Conservation (phyloP, 1,140 invertebrate species). For the Lithobius niger region DNA sequence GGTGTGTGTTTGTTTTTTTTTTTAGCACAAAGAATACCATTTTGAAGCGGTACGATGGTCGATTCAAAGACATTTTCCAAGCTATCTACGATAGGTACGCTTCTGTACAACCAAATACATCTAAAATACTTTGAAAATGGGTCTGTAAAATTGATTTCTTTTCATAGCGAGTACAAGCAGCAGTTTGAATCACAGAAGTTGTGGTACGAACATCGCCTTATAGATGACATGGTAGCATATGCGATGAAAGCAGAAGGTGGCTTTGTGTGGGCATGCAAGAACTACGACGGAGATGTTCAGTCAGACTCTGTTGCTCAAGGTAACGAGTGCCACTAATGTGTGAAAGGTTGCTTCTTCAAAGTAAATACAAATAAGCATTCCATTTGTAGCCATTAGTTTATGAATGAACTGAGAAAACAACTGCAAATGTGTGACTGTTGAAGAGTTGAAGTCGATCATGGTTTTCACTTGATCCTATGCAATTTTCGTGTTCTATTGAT, state of each 20-base stretch:
- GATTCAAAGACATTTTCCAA: conserved; percentile 99
- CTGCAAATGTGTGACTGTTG: too few species aligned
- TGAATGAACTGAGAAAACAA: too few species aligned
- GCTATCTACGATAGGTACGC: conserved; percentile 75
- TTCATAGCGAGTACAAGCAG: conserved; percentile 58
- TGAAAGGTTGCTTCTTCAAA: too few species aligned
- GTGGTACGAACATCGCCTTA: conserved; percentile 95
- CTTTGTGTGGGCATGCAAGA: conserved; percentile 98
- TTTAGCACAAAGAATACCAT: conserved; percentile 99
- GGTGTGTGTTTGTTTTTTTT: too few species aligned
- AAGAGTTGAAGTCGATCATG: too few species aligned
- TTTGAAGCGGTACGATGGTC: conserved; percentile 93
- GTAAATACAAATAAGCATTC: too few species aligned
- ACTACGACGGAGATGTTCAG: conserved; percentile 98
- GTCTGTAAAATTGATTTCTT: neutral
- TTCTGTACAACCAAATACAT: conserved; percentile 2
- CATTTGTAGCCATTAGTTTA: too few species aligned
- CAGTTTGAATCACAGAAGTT: conserved; percentile 71
- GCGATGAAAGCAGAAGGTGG: conserved; percentile 95
- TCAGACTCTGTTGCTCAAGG: conserved; percentile 95
- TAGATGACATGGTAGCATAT: conserved; percentile 99
- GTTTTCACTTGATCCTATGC: too few species aligned
- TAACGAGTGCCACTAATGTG: too few species aligned
- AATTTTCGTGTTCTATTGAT: too few species aligned
- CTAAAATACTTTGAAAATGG: neutral